phyloP scores from a whole-genome alignment of 2,888 invertebrate genomes.

The Hymenopus coronatus region DNA sequence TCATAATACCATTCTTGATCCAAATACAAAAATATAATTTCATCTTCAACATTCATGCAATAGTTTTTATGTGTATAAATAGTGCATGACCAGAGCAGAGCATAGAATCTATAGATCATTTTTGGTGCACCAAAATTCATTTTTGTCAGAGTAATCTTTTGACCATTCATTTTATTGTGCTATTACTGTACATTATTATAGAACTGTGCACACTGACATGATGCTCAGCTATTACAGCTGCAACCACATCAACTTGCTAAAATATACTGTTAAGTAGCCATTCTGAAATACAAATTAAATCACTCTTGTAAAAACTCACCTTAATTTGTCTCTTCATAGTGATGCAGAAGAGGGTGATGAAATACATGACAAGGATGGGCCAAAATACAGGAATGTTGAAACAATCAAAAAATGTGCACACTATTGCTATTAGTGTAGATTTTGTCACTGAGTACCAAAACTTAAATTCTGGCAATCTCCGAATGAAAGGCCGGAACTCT shows the following conservation, averaged over 20 bases:
- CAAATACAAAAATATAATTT: no score
- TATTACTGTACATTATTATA: no score
- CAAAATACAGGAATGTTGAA: constrained; percentile 99
- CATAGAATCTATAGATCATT: not conserved
- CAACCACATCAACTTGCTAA: no score
- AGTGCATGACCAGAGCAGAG: no score
- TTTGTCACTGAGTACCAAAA: constrained; percentile 98
- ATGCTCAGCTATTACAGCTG: no score
- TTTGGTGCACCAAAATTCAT: not conserved
- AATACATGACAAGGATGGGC: constrained; percentile 99
- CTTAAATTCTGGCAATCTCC: constrained; percentile 96
- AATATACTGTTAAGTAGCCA: not conserved
- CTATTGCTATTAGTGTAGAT: constrained; percentile 83
- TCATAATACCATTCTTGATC: no score
- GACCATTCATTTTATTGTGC: not conserved
- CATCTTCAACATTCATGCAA: no score
- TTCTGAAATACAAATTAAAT: not conserved
- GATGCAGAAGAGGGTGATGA: constrained; percentile 95
- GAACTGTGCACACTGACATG: no score
- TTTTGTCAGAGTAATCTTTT: not conserved
- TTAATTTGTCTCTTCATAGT: constrained; percentile 99
- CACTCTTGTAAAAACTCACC: constrained; percentile 56
- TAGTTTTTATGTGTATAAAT: no score
- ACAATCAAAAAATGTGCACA: constrained; percentile 94
- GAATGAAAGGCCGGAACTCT: constrained; percentile 97